These are phyloP conservation scores for Cassiopea andromeda DNA, from an alignment of 30 jellyfish, hydroid and myxozoan genomes.

Conservation along the genomic window DNA sequence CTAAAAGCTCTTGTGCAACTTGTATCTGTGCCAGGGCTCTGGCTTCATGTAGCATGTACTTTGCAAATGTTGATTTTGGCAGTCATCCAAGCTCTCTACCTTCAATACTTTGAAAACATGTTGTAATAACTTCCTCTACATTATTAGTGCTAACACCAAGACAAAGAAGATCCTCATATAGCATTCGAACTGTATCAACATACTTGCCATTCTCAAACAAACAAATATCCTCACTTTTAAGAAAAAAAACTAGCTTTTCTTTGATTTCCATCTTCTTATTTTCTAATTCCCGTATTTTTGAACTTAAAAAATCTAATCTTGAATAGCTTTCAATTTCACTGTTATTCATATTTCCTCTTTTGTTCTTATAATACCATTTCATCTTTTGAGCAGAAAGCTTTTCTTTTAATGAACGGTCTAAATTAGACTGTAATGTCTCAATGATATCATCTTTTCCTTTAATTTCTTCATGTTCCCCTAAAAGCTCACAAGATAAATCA, in stretches of 20 bases:
- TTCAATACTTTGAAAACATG: neutral
- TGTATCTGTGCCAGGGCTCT: neutral
- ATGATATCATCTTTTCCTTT: no score
- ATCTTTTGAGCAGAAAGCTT: neutral
- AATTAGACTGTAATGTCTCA: no score
- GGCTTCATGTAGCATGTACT: neutral
- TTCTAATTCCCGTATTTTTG: neutral
- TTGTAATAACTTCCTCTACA: neutral
- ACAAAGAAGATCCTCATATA: conserved; percentile 25
- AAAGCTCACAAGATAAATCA: neutral
- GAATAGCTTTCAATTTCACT: no score
- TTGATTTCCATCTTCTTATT: conserved; percentile 28
- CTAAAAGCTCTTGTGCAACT: neutral
- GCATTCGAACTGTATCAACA: no score
- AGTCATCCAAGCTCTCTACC: no score
- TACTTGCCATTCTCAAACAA: conserved; percentile 20
- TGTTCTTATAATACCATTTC: neutral
- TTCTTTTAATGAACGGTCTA: neutral
- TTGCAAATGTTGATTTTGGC: no score
- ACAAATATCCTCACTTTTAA: conserved; percentile 12
- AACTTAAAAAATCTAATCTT: no score
- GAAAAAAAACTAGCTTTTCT: neutral
- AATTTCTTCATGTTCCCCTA: no score
- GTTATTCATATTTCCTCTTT: no score
- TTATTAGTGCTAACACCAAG: neutral